phyloP scores from a whole-genome alignment of 64 coral and sea anemone genomes.

The Porites lutea region DNA sequence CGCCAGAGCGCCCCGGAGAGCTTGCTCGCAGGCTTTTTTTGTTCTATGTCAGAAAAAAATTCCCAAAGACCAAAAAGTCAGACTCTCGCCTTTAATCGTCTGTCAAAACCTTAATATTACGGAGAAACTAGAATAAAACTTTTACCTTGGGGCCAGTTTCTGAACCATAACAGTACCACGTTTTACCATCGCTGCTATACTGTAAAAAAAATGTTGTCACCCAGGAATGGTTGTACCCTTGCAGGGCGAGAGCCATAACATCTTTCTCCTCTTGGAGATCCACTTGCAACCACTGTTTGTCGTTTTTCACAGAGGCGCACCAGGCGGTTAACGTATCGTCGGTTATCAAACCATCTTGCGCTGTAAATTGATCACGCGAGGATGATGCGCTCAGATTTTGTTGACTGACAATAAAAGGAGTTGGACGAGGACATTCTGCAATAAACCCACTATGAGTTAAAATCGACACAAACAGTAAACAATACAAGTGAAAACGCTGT shows the following conservation, averaged over 20 bases:
- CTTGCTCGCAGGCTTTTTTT: too few relatives aligned
- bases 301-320: conserved; percentile 37
- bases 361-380: background rate
- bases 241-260: conserved; percentile 35
- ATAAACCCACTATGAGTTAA: too few relatives aligned
- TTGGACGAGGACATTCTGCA: conserved; percentile 19
- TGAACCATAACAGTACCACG: conserved; percentile 69
- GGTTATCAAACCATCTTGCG: conserved; percentile 4
- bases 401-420: background rate
- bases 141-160: conserved; percentile 26
- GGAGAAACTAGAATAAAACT: background rate
- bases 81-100: too few relatives aligned
- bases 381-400: background rate
- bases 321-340: conserved; percentile 15
- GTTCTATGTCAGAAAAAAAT: too few relatives aligned
- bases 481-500: too few relatives aligned
- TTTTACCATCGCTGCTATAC: conserved; percentile 34
- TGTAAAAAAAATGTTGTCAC: conserved; percentile 45
- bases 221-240: conserved; percentile 47
- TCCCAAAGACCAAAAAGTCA: too few relatives aligned
- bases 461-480: background rate
- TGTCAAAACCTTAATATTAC: background rate
- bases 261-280: conserved; percentile 50
- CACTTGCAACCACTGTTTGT: conserved; percentile 55
- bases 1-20: too few relatives aligned